Base-by-base conservation (phyloP, 1,140 invertebrate species). In the Bursaphelenchus mucronatus region DNA sequence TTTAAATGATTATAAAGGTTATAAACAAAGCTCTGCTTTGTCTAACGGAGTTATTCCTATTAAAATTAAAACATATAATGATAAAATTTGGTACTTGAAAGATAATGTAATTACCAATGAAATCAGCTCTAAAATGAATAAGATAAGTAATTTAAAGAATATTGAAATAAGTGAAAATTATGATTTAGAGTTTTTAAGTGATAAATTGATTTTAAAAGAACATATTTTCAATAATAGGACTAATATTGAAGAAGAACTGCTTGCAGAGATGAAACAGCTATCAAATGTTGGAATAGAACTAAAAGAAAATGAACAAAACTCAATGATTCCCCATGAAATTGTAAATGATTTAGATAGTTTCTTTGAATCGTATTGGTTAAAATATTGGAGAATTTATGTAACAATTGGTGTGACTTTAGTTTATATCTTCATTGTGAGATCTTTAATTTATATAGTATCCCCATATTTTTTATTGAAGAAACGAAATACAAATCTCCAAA, bases 371-470 rank as follows among this genome's bases (percentile, higher is more conserved):
- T 68, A 62, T 67, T 70, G 50, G 45, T 43, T 68, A 9, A 70
- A 64, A 61, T 45, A 72, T 61, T 68, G 67, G 67, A 68, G 67
- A 61, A 70, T 68, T 61, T 73, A 61, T 69, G 67, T 63, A 44
- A 70, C 67, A 30, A 10, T 70, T 61, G 67, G 43, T 0, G 67
- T 70, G n/a, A 70, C 67, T 62, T 19, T 68, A 44, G 45, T 68
- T 43, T 68, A 70, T 39, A 46, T 68, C 50, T 68, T 50, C n/a
- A 46, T 68, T 41, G 66, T 3, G 5, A 59, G 56, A 68, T 57
- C 67, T 3, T 6, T 68, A 30, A 50, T 62, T 71, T 67, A 72
- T 66, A 56, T 68, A 30, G 57, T 68, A 13, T 68, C 58, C 0
- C 70, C 64, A 50, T 41, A 46, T 56, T 67, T 63, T 19, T 68